These are phyloP conservation scores for Lingula anatina DNA, from an alignment of 2,888 invertebrate species.

Conservation along the genomic window DNA sequence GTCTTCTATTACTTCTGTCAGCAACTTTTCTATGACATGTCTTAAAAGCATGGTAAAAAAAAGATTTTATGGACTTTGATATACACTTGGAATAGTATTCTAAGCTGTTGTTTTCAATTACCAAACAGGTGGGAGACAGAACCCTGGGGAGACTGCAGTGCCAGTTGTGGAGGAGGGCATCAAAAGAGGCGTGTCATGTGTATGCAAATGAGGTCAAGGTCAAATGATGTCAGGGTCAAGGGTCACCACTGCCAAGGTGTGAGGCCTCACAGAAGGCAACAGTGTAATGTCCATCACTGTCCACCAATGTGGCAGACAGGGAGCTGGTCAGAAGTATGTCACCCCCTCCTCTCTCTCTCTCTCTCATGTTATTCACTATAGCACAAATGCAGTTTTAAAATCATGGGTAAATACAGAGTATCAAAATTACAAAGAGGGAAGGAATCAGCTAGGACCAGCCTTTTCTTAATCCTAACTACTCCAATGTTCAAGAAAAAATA, in stretches of 20 bases:
- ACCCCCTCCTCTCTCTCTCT: not conserved
- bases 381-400: too few relatives aligned
- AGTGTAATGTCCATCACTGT: conserved; percentile 35
- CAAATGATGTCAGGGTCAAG: conserved; percentile 15
- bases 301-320: conserved; percentile 77
- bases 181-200: conserved; percentile 62
- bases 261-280: conserved; percentile 22
- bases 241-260: conserved; percentile 18
- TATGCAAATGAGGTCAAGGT: conserved; percentile 35
- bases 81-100: not conserved
- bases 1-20: too few relatives aligned
- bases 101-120: not conserved
- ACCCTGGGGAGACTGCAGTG: conserved; percentile 56
- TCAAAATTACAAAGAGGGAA: too few relatives aligned
- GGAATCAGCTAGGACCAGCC: too few relatives aligned
- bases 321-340: conserved; percentile 81
- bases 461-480: too few relatives aligned
- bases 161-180: conserved; percentile 63
- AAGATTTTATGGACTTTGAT: too few relatives aligned
- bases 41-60: too few relatives aligned
- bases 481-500: too few relatives aligned
- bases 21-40: too few relatives aligned
- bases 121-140: conserved; percentile 23
- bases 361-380: too few relatives aligned
- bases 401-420: too few relatives aligned